phyloP scores from a whole-genome alignment of 2,113 vertebrate species.

The Myanophis thanlyinensis region DNA sequence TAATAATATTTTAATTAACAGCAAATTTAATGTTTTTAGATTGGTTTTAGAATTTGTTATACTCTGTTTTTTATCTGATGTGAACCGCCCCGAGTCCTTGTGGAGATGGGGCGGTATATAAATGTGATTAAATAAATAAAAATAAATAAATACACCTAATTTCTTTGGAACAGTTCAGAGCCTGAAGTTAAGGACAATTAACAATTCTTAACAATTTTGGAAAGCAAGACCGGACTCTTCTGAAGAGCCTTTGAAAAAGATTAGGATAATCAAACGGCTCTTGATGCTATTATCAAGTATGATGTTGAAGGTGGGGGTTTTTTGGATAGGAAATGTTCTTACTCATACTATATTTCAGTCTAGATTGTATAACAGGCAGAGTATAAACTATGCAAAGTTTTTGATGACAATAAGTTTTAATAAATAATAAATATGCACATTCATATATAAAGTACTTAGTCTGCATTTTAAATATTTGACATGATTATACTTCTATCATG shows the following conservation, averaged over 20 bases:
- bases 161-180: background rate
- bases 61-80: no score
- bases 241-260: background rate
- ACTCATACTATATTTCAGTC: background rate
- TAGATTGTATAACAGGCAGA: background rate
- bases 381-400: background rate
- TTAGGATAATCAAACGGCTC: background rate
- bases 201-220: background rate
- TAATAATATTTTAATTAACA: no score
- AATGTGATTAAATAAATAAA: no score
- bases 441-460: background rate
- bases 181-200: background rate
- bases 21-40: no score
- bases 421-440: background rate
- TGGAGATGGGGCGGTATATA: no score
- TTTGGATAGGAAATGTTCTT: background rate
- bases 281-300: background rate
- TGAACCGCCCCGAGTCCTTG: no score
- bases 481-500: background rate
- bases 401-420: background rate
- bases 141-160: no score
- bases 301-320: background rate
- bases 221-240: background rate
- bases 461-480: conserved; percentile 11
- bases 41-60: no score